Conservation (phyloP, 92 coral and sea anemone genomes). For the Porites cylindrica region DNA sequence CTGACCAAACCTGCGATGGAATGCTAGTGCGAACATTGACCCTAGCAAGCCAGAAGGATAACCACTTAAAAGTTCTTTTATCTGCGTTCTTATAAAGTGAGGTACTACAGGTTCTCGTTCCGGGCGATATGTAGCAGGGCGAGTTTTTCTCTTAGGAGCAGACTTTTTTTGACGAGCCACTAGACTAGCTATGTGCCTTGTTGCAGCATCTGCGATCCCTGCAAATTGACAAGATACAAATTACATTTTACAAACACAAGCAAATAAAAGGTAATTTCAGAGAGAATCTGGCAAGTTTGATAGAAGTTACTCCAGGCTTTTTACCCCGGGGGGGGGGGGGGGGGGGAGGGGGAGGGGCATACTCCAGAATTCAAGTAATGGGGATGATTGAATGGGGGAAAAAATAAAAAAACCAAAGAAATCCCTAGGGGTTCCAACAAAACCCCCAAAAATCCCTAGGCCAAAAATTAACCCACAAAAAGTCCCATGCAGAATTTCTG, state of each 20-base stretch:
- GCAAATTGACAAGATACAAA: background rate
- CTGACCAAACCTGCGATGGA: constrained; percentile 76
- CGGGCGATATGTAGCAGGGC: constrained; percentile 63
- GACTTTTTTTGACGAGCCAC: constrained; percentile 85
- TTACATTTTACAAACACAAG: background rate
- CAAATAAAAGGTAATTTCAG: no score
- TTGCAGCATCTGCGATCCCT: constrained; percentile 95
- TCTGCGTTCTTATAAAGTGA: constrained; percentile 69
- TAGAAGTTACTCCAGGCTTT: no score
- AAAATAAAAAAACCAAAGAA: no score
- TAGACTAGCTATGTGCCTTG: constrained; percentile 90
- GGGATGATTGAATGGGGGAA: no score
- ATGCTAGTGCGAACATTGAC: constrained; percentile 75
- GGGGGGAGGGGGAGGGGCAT: no score
- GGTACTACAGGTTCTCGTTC: constrained; percentile 79
- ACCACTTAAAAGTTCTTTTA: constrained; percentile 75
- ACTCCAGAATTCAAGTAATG: no score
- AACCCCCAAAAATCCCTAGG: no score
- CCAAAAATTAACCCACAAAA: no score
- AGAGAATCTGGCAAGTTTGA: no score
- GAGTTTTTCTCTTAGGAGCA: constrained; percentile 79
- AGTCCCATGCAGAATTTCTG: no score
- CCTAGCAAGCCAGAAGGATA: constrained; percentile 92
- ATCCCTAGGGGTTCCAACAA: no score
- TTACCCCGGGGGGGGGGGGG: no score